Evolutionary conservation across 2,797 vertebrate genomes (phyloP).

Genomic region (Decapterus maruadsi): DNA sequence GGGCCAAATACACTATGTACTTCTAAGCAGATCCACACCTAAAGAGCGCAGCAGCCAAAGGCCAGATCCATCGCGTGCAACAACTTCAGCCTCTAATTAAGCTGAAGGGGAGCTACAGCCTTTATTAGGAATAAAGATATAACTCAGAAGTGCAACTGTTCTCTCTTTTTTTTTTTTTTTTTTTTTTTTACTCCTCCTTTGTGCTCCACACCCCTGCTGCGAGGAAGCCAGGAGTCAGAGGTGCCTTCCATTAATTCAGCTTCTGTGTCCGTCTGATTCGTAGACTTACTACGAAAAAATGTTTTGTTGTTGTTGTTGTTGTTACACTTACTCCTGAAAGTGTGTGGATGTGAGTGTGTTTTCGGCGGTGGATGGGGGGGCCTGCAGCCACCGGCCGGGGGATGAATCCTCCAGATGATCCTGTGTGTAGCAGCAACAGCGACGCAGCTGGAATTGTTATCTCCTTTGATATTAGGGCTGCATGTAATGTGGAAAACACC

Average conservation of each 20-base stretch:
- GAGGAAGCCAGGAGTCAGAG: constrained; percentile 39
- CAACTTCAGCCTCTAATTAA: constrained; percentile 82
- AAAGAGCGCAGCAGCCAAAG: constrained; percentile 66
- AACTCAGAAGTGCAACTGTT: constrained; percentile 30
- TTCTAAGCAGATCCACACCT: constrained; percentile 64
- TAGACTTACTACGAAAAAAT: background rate
- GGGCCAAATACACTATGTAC: constrained; percentile 57
- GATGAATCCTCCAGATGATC: constrained; percentile 85
- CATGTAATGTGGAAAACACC: constrained; percentile 86
- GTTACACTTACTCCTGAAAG: constrained; percentile 11
- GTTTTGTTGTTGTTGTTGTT: background rate
- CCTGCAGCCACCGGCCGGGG: constrained; percentile 40
- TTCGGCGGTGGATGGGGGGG: background rate
- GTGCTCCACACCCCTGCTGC: constrained; percentile 41
- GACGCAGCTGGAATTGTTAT: constrained; percentile 86
- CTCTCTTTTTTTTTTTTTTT: no score
- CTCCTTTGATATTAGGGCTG: constrained; percentile 84
- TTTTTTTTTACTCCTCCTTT: constrained; percentile 24
- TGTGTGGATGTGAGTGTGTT: constrained; percentile 45
- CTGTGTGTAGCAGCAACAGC: constrained; percentile 75
- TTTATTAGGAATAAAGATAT: constrained; percentile 74
- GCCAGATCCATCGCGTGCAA: constrained; percentile 81
- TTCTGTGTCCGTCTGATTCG: background rate
- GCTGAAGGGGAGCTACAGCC: constrained; percentile 74
- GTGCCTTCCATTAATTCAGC: constrained; percentile 24